Evolutionary conservation across 2,113 vertebrate species (phyloP), one percentile per base, ranked within the genome.

Genomic region (Serinus canaria): DNA sequence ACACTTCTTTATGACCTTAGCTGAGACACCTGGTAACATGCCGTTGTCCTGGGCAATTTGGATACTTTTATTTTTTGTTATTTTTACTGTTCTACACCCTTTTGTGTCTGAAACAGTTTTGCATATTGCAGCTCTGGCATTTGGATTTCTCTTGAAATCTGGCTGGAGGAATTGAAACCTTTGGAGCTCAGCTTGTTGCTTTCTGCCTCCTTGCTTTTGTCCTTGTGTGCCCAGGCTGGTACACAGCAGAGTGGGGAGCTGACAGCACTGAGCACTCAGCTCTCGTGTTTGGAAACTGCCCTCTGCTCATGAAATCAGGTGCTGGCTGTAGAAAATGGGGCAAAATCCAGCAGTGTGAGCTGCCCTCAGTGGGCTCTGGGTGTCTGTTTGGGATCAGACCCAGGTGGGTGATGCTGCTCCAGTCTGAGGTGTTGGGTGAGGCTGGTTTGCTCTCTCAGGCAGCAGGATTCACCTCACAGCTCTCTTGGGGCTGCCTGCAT

Each of bases 181-280:
- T 43, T 33, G 41, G 41, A 66, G 39, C 15, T 73, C 5, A 8
- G 2, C 50, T 63, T 28, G 27, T 30, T 27, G 15, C 21, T 64
- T 60, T 46, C 9, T 24, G 4, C 18, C 74, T 25, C 35, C 6
- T 1, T 79, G 41, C 11, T 27, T 7, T 14, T 27, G 41, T 73
- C 6, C 15, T 21, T 6, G 18, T 27, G 41, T 73, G 6, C 41
- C 15, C 12, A 4, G 4, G 0, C 41, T 49, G 4, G 1, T 3
- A 1, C 23, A 15, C 39, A 79, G 70, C 35, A 74, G 56, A 44
- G 21, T 13, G 39, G 56, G 60, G 41, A 37, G 2, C 0, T 3
- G 55, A 4, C 55, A 16, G 74, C 13, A 2, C 52, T 33, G 37
- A 43, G 21, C 68, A 7, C 17, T 60, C 60, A n/a, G 5, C 66